Evolutionary conservation across 2,888 invertebrate genomes (phyloP).

Genomic region (Esperia sulphurella): DNA sequence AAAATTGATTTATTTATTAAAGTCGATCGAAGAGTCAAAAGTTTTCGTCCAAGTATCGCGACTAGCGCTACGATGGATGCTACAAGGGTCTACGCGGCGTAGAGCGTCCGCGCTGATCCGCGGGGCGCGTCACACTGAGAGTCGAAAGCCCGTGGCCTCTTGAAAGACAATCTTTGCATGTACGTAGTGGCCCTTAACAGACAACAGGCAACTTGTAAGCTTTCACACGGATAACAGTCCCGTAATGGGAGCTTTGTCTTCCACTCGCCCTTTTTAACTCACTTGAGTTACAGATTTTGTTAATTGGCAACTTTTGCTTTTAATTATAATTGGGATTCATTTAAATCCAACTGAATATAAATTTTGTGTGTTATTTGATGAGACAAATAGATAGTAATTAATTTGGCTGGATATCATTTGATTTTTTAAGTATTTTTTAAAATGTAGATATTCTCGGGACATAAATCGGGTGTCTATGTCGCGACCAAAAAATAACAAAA

Average conservation of each 20-base stretch:
- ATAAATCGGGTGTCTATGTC: too few species aligned
- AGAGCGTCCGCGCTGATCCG: conserved; percentile 58
- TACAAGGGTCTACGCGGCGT: conserved; percentile 41
- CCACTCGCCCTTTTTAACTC: conserved; percentile 42
- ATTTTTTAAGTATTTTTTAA: too few species aligned
- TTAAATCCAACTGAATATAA: too few species aligned
- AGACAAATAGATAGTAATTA: too few species aligned
- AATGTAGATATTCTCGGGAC: too few species aligned
- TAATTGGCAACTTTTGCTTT: conserved; percentile 33
- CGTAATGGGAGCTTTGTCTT: conserved; percentile 62
- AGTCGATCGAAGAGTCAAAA: conserved; percentile 12
- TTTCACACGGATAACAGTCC: conserved; percentile 59
- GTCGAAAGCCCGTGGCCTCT: conserved; percentile 38
- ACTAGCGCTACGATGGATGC: conserved; percentile 20
- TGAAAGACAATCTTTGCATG: conserved; percentile 74
- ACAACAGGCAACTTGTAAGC: conserved; percentile 65
- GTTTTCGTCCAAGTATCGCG: conserved; percentile 42
- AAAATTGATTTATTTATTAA: not conserved
- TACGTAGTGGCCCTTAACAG: conserved; percentile 57
- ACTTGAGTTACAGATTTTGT: conserved; percentile 31
- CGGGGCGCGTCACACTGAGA: conserved; percentile 65
- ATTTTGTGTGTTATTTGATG: too few species aligned
- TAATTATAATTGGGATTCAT: conserved; percentile 4
- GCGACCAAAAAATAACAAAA: too few species aligned
- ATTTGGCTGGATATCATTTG: too few species aligned